Evolutionary conservation across 2,888 invertebrate genomes (phyloP).

Genomic region (Drosophila yooni): DNA sequence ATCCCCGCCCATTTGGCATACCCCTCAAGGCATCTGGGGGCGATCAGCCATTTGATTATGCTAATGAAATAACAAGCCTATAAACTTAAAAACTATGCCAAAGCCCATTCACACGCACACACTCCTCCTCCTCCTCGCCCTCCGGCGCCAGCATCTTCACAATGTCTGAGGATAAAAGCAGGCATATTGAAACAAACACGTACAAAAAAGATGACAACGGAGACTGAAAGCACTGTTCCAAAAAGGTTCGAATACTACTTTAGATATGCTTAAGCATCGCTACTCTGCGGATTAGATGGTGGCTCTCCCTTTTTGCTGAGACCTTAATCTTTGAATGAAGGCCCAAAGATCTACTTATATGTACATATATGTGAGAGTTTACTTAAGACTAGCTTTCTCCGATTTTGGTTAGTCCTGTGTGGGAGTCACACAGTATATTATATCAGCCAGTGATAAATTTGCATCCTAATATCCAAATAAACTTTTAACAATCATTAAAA

Average conservation of each 20-base stretch:
- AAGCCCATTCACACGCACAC: slow-evolving; percentile 63
- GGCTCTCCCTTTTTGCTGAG: background rate
- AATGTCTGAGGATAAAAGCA: background rate
- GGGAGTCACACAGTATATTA: background rate
- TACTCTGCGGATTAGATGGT: slow-evolving; percentile 6
- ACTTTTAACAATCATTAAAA: background rate
- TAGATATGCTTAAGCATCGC: slow-evolving; percentile 16
- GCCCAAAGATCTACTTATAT: background rate
- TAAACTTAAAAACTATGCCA: slow-evolving; percentile 75
- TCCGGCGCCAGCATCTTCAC: background rate
- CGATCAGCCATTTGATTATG: slow-evolving; percentile 70
- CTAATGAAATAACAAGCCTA: slow-evolving; percentile 78
- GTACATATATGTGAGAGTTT: background rate
- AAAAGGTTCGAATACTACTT: slow-evolving; percentile 8
- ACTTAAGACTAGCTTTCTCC: background rate
- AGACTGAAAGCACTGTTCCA: slow-evolving; percentile 10
- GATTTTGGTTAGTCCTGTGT: background rate
- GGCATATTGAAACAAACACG: slow-evolving; percentile 9
- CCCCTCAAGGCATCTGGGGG: slow-evolving; percentile 16
- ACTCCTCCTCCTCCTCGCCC: background rate
- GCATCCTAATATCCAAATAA: background rate
- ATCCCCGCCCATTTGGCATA: background rate
- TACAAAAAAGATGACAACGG: slow-evolving; percentile 3
- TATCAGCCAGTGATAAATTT: background rate
- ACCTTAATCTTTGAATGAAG: background rate